A percentile compares a stretch with the other conserved stretches of the same genome.
Conservation (phyloP, 2,113 vertebrate genomes). For the Brachirus orientalis region DNA sequence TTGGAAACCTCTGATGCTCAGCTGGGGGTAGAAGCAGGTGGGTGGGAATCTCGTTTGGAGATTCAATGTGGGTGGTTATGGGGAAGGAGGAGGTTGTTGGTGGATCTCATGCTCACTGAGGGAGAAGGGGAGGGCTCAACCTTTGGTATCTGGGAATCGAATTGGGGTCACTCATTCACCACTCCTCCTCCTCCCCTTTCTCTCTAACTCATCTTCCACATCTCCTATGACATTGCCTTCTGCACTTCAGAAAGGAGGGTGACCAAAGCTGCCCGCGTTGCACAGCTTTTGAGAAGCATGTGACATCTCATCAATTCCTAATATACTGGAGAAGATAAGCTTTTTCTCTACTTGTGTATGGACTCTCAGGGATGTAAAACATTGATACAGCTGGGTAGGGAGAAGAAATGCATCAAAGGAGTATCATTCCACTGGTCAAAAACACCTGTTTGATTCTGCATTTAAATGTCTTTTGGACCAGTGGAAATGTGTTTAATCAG, state of each 20-base stretch:
- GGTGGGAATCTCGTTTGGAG: constrained; percentile 66
- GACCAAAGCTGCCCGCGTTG: constrained; percentile 17
- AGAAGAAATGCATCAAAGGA: constrained; percentile 1
- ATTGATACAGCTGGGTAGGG: not conserved
- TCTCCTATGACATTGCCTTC: constrained; percentile 31
- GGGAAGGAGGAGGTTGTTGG: constrained; percentile 1
- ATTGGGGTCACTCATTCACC: constrained; percentile 55
- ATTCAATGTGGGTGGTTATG: constrained; percentile 59
- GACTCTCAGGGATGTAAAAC: constrained; percentile 15
- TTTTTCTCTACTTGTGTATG: constrained; percentile 42
- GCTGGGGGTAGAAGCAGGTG: constrained; percentile 73
- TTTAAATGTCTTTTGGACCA: too few relatives aligned
- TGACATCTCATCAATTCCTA: constrained; percentile 29
- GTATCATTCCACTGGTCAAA: too few relatives aligned
- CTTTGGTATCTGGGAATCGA: constrained; percentile 63
- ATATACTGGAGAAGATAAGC: constrained; percentile 21
- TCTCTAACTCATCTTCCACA: constrained; percentile 2
- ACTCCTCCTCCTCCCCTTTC: constrained; percentile 35
- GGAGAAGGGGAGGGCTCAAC: constrained; percentile 53
- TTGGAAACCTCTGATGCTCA: constrained; percentile 69
- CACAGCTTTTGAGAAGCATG: constrained; percentile 16
- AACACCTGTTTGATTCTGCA: too few relatives aligned
- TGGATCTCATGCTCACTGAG: constrained; percentile 23
- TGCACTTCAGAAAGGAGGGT: constrained; percentile 18
- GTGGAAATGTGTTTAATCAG: too few relatives aligned